Base-by-base conservation (phyloP, 2,888 invertebrate species). In the Torymus aiolomorphi region DNA sequence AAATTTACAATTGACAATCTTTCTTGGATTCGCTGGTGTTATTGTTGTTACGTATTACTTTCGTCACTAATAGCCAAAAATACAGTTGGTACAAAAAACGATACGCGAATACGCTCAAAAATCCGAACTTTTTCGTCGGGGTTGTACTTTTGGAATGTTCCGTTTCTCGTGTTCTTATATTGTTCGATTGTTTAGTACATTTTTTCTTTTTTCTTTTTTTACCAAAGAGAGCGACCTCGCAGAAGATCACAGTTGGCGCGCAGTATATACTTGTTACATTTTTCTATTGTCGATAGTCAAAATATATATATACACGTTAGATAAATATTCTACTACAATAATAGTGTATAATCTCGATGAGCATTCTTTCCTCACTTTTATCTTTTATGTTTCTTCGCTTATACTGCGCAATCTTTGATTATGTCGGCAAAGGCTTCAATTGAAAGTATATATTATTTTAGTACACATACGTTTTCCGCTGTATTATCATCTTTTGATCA, bases 141-240 rank as follows among this genome's bases (percentile, higher is more conserved):
- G 51, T 76, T 80, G 63, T 76, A 77, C 72, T 63, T 49, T 70
- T n/a, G 80, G 80, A 80, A 76, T 80, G 77, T 80, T 24, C 65
- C 70, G 63, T 75, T 78, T 49, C 24, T 72, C 20, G 52, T 75
- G 12, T 56, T 66, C 65, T 57, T n/a, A n/a, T n/a, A n/a, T n/a
- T 59, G 62, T 71, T n/a, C 59, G 11, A 54, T 61, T 66, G 49
- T n/a, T 31, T 31, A 31, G 2, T 31, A 31, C 31, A 56, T 63
- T n/a, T 54, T 63, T 56, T 52, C 31, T 24, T 65, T 72, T 61
- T 24, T 20, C 1, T 67, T 11, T 13, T 13, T 71, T 57, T 66
- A 20, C 70, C 62, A 66, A 59, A 69, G 42, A 65, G 24, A 79
- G 71, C 54, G 66, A 73, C 63, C 52, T 63, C 12, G 51, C 59